Conservation (phyloP, 1,140 invertebrate species). For the Eumeta japonica region DNA sequence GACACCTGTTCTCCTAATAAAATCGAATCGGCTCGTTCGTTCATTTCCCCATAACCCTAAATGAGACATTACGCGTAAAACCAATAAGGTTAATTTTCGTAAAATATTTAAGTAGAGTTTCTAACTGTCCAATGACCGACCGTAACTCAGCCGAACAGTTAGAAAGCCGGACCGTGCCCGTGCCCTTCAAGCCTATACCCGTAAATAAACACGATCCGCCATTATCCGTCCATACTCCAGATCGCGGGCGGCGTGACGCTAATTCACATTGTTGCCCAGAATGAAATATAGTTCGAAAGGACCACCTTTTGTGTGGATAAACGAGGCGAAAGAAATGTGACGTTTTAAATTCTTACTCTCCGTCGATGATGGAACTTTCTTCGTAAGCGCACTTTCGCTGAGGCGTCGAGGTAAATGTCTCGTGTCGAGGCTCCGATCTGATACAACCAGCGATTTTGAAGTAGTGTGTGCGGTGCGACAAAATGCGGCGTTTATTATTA, state of each 20-base stretch:
- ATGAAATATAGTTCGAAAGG: constrained; percentile 7
- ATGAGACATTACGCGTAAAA: no score
- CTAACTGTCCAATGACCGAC: neutral
- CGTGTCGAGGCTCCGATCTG: neutral
- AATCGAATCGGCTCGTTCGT: constrained; percentile 2
- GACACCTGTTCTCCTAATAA: constrained; percentile 18
- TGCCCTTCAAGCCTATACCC: constrained; percentile 9
- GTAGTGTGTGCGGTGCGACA: no score
- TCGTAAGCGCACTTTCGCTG: neutral
- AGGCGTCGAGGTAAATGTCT: neutral
- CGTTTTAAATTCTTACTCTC: no score
- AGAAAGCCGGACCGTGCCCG: constrained; percentile 18
- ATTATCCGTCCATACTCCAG: constrained; percentile 24
- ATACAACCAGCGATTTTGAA: no score
- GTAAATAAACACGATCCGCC: constrained; percentile 15
- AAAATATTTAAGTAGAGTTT: neutral
- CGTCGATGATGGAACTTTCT: constrained; percentile 11
- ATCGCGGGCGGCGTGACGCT: constrained; percentile 16
- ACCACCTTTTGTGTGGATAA: constrained; percentile 2
- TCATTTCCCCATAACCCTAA: neutral
- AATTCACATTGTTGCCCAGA: constrained; percentile 18
- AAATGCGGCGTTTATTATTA: no score
- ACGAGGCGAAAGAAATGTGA: constrained; percentile 7
- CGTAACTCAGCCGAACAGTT: constrained; percentile 23
- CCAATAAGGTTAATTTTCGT: no score